Evolutionary conservation across 2,888 invertebrate species (phyloP), one percentile per base, ranked within the genome.

Genomic region (Latrodectus elegans): DNA sequence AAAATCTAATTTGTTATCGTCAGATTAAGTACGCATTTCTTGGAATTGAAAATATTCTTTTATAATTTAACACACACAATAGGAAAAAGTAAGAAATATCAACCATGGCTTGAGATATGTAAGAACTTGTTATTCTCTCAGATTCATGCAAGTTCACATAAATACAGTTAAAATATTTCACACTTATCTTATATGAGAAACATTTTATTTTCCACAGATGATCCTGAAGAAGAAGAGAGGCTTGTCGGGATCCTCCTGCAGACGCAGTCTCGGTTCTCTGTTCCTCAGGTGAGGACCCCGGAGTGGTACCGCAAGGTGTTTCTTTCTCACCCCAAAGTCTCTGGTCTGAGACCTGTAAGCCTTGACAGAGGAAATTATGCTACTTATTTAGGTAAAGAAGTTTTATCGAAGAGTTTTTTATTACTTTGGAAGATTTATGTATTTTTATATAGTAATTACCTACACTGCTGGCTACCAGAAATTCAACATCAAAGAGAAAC

Each of bases 281-380:
- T 67, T 55, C 71, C 79, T 11, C 75, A 53, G 51, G 79, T 64
- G 9, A 65, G 60, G 52, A 55, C 52, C 8, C 90, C 90, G 9
- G 74, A 83, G 3, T 90, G 90, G 90, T 89, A 84, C 68, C 73
- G 87, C 68, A 84, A 89, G 26, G 77, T 75, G 8, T 89, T 90
- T 70, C 75, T 89, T 4, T 84, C 89, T 4, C 77, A 80, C 55
- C 38, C 68, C 1, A 81, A 89, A 70, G 88, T 89, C 11, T 81
- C 85, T 11, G 88, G 82, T 55, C 4, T 89, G 17, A 80, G 74
- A 64, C 52, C 67, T 3, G 83, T 85, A 14, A 68, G 52, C 12
- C 77, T 75, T 3, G 64, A 79, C 0, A 73, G 51, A 11, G 72
- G 53, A 22, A 87, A 64, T 26, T 89, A 89, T 71, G 64, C 53